These are phyloP conservation scores for Myioborus miniatus DNA, from an alignment of 2,797 vertebrate species.

Conservation along the genomic window DNA sequence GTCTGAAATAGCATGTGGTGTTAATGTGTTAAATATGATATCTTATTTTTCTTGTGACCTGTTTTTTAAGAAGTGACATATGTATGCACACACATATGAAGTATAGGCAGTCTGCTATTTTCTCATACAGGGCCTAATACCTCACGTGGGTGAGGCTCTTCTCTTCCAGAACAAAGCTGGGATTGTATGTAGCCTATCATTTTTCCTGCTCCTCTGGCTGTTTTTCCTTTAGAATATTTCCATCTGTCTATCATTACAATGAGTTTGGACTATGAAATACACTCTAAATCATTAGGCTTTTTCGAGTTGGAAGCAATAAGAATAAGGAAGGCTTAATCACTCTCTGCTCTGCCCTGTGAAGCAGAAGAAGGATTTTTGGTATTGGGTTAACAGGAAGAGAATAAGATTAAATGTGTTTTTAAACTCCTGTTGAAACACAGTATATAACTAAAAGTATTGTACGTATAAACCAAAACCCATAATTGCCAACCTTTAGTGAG, in stretches of 20 bases:
- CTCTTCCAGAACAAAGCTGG: conserved; percentile 7
- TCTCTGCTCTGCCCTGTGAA: background rate
- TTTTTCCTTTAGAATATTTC: background rate
- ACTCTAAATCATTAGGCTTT: background rate
- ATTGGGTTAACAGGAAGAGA: background rate
- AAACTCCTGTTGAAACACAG: background rate
- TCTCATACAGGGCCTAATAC: background rate
- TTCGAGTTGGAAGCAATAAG: background rate
- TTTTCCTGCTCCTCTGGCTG: background rate
- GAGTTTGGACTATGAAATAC: background rate
- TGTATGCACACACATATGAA: background rate
- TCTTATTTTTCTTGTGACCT: conserved; percentile 23
- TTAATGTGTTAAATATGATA: conserved; percentile 58
- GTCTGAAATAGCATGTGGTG: conserved; percentile 46
- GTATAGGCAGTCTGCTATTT: background rate
- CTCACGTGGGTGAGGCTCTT: conserved; percentile 13
- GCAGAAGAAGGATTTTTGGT: background rate
- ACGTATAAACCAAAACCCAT: background rate
- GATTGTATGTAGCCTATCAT: background rate
- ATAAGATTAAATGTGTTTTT: background rate
- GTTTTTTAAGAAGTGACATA: background rate
- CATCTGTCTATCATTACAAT: background rate
- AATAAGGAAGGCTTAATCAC: background rate
- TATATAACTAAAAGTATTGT: background rate
- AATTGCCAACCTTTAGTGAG: background rate